A percentile compares a stretch with the other conserved stretches of the same genome.
Evolutionary conservation across 2,113 vertebrate species (phyloP).

Genomic region (Siphamia tubifer): DNA sequence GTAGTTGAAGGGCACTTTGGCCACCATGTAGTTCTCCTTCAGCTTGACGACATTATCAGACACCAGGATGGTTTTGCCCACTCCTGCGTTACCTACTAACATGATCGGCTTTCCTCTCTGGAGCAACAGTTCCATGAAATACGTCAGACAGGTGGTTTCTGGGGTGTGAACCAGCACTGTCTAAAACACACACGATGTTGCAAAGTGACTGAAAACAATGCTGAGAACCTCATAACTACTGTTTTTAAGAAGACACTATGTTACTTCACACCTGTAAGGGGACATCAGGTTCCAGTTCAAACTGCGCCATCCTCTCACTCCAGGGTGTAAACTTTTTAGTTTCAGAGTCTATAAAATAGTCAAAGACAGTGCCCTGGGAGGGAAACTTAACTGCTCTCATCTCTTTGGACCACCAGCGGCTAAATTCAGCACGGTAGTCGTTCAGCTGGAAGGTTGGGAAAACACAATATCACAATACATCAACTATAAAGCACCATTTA

Average conservation of each 20-base stretch:
- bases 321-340: conserved; percentile 82
- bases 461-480: background rate
- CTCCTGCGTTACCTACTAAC: conserved; percentile 76
- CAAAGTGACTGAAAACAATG: background rate
- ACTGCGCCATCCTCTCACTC: conserved; percentile 76
- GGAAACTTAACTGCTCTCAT: conserved; percentile 85
- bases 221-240: background rate
- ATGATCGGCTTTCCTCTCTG: conserved; percentile 72
- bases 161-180: conserved; percentile 71
- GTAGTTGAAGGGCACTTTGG: conserved; percentile 79
- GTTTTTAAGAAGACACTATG: background rate
- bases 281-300: conserved; percentile 79
- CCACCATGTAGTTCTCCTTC: conserved; percentile 70
- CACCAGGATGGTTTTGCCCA: conserved; percentile 76
- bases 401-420: conserved; percentile 85
- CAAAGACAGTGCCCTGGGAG: conserved; percentile 85
- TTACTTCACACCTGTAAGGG: conserved; percentile 68
- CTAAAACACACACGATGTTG: conserved; percentile 38
- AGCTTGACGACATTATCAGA: conserved; percentile 76
- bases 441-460: conserved; percentile 70
- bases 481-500: background rate
- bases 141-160: conserved; percentile 73
- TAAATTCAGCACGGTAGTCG: conserved; percentile 85
- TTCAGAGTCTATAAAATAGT: conserved; percentile 85
- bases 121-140: conserved; percentile 78